Evolutionary conservation across 2,888 invertebrate genomes (phyloP), one percentile per base, ranked within the genome.

Genomic region (Acanthosepion esculentum): DNA sequence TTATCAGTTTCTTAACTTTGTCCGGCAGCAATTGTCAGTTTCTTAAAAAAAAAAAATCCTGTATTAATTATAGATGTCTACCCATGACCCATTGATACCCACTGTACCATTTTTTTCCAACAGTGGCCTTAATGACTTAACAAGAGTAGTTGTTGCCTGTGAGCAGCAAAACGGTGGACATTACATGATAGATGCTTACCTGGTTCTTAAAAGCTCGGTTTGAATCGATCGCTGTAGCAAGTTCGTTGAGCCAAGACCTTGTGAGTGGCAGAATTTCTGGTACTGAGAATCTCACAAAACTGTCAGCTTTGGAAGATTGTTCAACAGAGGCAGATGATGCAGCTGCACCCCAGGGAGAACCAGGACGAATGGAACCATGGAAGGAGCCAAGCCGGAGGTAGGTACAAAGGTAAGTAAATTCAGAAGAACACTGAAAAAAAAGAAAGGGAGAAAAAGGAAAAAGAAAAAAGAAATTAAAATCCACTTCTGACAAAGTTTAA

Each of bases 181-280:
- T 33, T 41, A 29, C 10, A 48, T 29, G 26, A 94, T 29, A 26
- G 33, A 91, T 59, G 78, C 95, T 95, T 96, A 97, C 97, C 96
- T 97, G 97, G 29, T 98, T 98, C n/a, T 98, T 98, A 41, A 98
- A 98, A 95, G 98, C 98, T 96, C 98, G 98, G 94, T 98, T 97
- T 91, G 50, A 48, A 93, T 97, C 97, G 55, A 98, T 97, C 96
- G 98, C 98, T 92, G 98, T 98, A 48, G 98, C 97, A n/a, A 98
- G 97, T 96, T 98, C 98, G 93, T 98, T 98, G 97, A 98, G 98
- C 98, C 98, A 98, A 94, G 98, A 98, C 53, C 98, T 98, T 15
- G 97, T 96, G 48, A 98, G 97, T 92, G 97, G 97, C 29, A 97
- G 96, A 0, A 97, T 96, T 93, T 97, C 96, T 50, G 95, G 95